Evolutionary conservation across 2,797 vertebrate genomes (phyloP).

Genomic region (Chromis chromis): DNA sequence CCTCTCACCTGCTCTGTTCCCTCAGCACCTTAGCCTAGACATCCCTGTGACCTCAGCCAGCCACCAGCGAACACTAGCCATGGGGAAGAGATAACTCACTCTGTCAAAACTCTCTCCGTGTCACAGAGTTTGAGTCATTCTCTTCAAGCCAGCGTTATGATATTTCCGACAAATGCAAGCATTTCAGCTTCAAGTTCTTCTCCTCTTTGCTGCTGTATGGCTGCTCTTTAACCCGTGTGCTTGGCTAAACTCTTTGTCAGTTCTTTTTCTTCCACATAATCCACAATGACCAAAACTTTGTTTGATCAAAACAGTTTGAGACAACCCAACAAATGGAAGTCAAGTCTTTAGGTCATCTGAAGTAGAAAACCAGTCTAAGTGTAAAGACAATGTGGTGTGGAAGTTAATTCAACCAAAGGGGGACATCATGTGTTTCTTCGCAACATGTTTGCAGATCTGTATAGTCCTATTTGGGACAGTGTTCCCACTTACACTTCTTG

Average conservation of each 20-base stretch:
- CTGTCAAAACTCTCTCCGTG: conserved; percentile 46
- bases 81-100: conserved; percentile 60
- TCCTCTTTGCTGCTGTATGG: background rate
- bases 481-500: background rate
- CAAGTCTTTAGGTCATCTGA: background rate
- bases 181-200: background rate
- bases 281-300: background rate
- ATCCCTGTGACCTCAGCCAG: conserved; percentile 60
- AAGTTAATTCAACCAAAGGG: background rate
- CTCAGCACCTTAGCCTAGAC: conserved; percentile 48
- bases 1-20: conserved; percentile 58
- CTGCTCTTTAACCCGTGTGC: background rate
- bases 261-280: background rate
- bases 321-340: background rate
- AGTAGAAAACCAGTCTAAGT: background rate
- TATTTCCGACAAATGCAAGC: conserved; percentile 27
- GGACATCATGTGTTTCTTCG: background rate
- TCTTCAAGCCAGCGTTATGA: conserved; percentile 24
- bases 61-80: conserved; percentile 51
- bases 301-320: background rate
- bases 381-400: background rate
- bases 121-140: conserved; percentile 57
- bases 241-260: background rate
- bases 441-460: background rate
- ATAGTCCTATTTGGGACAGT: background rate